Evolutionary conservation across 1,140 invertebrate species (phyloP).

Genomic region (Cotesia vestalis): DNA sequence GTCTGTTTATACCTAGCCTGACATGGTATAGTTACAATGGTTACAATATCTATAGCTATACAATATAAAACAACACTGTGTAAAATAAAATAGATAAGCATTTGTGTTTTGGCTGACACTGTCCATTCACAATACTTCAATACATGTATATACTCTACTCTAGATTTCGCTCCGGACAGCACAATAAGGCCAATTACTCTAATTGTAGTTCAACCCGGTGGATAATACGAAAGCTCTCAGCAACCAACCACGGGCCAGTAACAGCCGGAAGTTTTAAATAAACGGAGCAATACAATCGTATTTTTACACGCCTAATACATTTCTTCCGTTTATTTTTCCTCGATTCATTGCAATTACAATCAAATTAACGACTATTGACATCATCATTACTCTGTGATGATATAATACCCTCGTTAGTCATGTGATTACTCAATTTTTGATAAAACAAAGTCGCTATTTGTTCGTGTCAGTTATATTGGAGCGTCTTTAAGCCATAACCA

Average conservation of each 20-base stretch:
- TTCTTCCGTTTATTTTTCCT: constrained; percentile 49
- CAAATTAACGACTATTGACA: constrained; percentile 18
- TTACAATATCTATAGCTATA: not conserved
- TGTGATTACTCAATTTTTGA: too few relatives aligned
- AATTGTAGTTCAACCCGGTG: constrained; percentile 56
- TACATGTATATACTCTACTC: too few relatives aligned
- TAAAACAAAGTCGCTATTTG: too few relatives aligned
- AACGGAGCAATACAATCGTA: constrained; percentile 56
- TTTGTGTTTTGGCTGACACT: constrained; percentile 45
- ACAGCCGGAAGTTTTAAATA: constrained; percentile 54
- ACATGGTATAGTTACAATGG: too few relatives aligned
- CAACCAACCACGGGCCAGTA: constrained; percentile 44
- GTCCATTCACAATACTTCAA: constrained; percentile 44
- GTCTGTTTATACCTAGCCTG: too few relatives aligned
- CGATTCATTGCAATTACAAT: constrained; percentile 23
- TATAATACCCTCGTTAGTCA: too few relatives aligned
- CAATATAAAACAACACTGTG: constrained; percentile 1
- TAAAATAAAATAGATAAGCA: constrained; percentile 40
- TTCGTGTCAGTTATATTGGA: too few relatives aligned
- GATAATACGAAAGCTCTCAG: constrained; percentile 55
- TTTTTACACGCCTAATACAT: constrained; percentile 49
- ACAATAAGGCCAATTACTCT: constrained; percentile 62
- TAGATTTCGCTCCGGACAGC: constrained; percentile 57
- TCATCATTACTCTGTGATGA: not conserved
- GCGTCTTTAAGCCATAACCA: too few relatives aligned